Conservation (phyloP, 2,113 vertebrate species). For the Hiodon alosoides region DNA sequence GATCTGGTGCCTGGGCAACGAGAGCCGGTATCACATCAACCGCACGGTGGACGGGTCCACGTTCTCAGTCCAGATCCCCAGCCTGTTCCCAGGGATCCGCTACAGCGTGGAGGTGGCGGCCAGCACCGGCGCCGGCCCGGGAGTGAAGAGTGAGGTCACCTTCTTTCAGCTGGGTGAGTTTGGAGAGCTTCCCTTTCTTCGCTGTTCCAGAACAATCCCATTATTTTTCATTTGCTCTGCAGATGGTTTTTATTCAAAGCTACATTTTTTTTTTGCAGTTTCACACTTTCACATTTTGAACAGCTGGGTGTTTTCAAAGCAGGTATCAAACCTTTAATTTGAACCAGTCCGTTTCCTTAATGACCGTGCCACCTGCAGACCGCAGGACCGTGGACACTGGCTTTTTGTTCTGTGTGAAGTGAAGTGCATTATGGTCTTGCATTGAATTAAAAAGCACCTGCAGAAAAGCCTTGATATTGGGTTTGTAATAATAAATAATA, state of each 20-base stretch:
- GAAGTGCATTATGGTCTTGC: no score
- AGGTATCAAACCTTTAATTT: no score
- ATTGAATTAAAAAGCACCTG: no score
- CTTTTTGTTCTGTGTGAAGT: background rate
- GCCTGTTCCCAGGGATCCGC: constrained; percentile 80
- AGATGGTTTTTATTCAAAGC: background rate
- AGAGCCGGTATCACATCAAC: constrained; percentile 92
- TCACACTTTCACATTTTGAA: no score
- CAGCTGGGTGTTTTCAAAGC: no score
- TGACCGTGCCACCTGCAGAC: background rate
- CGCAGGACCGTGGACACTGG: background rate
- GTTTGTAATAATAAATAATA: no score
- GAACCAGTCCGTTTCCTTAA: background rate
- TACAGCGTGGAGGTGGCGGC: constrained; percentile 93
- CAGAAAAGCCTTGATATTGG: no score
- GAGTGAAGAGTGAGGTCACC: constrained; percentile 85
- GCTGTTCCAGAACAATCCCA: background rate
- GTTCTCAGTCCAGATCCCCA: constrained; percentile 81
- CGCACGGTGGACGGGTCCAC: constrained; percentile 84
- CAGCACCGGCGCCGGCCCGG: constrained; percentile 81
- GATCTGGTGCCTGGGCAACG: constrained; percentile 97
- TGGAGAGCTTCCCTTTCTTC: background rate
- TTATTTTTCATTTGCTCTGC: background rate
- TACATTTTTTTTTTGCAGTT: no score
- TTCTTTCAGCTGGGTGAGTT: constrained; percentile 88